Base-by-base conservation (phyloP, 2,888 invertebrate species). In the Lithophane ornitopus region DNA sequence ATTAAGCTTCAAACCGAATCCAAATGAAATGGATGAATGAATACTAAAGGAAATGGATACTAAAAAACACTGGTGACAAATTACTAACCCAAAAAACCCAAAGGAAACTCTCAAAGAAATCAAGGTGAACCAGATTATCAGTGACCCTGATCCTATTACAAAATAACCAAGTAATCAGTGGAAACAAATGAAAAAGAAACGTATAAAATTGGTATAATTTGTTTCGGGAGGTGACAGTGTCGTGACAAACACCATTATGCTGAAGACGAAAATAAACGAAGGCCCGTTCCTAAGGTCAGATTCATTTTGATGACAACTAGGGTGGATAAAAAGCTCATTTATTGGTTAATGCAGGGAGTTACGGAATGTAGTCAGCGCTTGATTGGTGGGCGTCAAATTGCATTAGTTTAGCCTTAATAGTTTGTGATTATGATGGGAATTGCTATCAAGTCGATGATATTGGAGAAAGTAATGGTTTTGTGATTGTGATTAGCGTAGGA, bases 241-340 rank as follows among this genome's bases (percentile, higher is more conserved):
- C 90, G 90, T 90, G 90, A 85, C 90, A 44, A 80, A 70, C n/a
- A 62, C 84, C 82, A 90, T 90, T 90, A 90, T 63, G 63, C 52
- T 49, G 59, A 52, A 85, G 77, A 82, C 83, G 39, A 85, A 87
- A 89, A 88, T 89, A 88, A 80, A 81, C 78, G 80, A 86, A 86
- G 81, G 84, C 67, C 58, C 56, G n/a, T 41, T 70, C 39, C 52
- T 77, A 80, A 87, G 84, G 87, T 86, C 82, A 77, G 65, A 65
- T 72, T 71, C 69, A 39, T 72, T 81, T 82, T 67, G 16, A 69
- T 58, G 63, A 56, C 65, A 70, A 82, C 62, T 63, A 74, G 41
- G 70, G 71, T 76, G 65, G 71, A 81, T 74, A 52, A 62, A 80
- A 54, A 34, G n/a, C 46, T 72, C 67, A 70, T 84, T 74, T 70